Conservation (phyloP, 2,797 vertebrate genomes). For the Fratercula arctica region DNA sequence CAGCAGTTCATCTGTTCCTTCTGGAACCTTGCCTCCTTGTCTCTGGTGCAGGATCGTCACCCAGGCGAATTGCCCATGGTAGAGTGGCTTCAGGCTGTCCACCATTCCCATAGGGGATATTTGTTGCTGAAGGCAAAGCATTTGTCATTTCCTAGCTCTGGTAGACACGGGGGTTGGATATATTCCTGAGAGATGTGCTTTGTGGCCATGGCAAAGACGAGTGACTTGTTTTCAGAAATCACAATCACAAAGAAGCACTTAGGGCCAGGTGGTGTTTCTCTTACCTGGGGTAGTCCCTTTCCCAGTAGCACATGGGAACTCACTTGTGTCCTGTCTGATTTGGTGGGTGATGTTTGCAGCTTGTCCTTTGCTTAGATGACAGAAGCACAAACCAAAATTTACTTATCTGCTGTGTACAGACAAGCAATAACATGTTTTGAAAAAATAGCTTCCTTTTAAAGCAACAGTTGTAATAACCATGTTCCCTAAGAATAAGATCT, state of each 20-base stretch:
- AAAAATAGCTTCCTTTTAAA: background rate
- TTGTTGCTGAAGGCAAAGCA: background rate
- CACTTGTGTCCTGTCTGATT: background rate
- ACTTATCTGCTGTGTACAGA: background rate
- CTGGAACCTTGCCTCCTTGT: background rate
- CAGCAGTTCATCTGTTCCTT: background rate
- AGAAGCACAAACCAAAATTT: background rate
- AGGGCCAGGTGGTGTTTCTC: background rate
- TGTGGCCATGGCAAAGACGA: background rate
- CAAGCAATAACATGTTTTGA: background rate
- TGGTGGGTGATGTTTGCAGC: background rate
- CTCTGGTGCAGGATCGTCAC: background rate
- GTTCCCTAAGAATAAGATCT: background rate
- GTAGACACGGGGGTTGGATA: background rate
- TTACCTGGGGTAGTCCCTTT: background rate
- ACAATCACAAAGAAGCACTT: background rate
- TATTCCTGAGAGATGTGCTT: background rate
- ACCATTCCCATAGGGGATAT: background rate
- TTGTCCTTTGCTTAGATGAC: background rate
- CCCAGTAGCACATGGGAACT: background rate
- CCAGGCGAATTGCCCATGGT: background rate
- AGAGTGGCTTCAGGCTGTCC: background rate
- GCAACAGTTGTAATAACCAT: background rate
- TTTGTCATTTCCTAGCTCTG: background rate
- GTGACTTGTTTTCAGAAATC: background rate